phyloP scores from a whole-genome alignment of 2,888 invertebrate species.

The Pteria penguin region DNA sequence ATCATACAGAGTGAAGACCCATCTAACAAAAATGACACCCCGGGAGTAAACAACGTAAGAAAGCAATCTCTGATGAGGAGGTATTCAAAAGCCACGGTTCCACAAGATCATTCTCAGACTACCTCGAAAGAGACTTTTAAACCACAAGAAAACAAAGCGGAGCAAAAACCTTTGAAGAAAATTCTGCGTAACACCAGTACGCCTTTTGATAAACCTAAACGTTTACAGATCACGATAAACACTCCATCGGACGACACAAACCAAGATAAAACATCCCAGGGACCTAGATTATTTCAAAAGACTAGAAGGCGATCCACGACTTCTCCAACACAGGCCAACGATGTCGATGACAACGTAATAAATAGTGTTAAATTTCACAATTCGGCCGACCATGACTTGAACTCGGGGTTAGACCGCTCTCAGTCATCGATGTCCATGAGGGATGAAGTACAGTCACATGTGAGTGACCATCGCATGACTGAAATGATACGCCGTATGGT shows the following conservation, averaged over 20 bases:
- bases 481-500: conserved; percentile 33
- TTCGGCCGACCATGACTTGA: not conserved
- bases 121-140: not conserved
- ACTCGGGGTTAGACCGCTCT: conserved; percentile 18
- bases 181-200: not conserved
- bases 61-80: not conserved
- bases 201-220: not conserved
- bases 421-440: conserved; percentile 26
- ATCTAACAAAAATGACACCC: not conserved
- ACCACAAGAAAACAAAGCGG: not conserved
- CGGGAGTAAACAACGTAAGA: not conserved
- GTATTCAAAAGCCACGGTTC: not conserved
- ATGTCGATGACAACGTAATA: not conserved
- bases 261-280: not conserved
- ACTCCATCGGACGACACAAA: not conserved
- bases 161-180: not conserved
- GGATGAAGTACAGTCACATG: not conserved
- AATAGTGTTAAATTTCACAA: no score
- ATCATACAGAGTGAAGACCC: not conserved
- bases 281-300: not conserved
- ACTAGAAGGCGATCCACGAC: not conserved
- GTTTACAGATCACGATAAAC: not conserved
- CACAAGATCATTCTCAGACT: not conserved
- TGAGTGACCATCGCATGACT: conserved; percentile 18
- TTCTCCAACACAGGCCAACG: not conserved